These are phyloP conservation scores for Silurus lanzhouensis DNA, from an alignment of 2,797 vertebrate genomes.

Conservation along the genomic window DNA sequence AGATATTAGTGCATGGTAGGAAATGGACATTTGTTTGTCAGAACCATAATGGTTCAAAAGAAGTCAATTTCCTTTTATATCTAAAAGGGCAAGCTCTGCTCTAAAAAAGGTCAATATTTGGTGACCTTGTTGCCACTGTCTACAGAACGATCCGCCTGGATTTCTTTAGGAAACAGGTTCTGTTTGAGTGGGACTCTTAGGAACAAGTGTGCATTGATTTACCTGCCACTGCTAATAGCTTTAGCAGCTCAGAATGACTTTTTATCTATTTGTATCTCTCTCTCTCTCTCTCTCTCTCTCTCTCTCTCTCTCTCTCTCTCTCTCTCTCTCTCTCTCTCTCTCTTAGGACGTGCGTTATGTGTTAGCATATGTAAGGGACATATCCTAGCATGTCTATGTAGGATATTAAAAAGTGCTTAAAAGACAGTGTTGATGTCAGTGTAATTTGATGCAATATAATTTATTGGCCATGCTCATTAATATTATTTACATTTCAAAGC, in stretches of 20 bases:
- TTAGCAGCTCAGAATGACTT: constrained; percentile 71
- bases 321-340: constrained; percentile 7
- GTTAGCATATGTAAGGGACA: not conserved
- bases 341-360: not conserved
- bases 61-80: constrained; percentile 49
- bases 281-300: constrained; percentile 6
- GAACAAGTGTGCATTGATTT: constrained; percentile 85
- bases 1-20: not conserved
- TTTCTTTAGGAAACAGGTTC: constrained; percentile 75
- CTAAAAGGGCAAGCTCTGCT: constrained; percentile 42
- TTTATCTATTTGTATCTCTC: constrained; percentile 51
- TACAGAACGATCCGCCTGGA: constrained; percentile 55
- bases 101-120: constrained; percentile 51
- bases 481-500: not conserved
- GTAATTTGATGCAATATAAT: not conserved
- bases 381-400: not conserved
- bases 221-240: constrained; percentile 83
- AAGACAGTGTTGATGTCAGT: not conserved
- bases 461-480: not conserved
- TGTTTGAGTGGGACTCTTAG: constrained; percentile 77
- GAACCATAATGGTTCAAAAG: constrained; percentile 11
- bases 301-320: not conserved
- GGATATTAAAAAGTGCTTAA: too few relatives aligned
- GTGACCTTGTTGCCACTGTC: constrained; percentile 50
- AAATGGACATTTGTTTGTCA: constrained; percentile 21